Conservation (phyloP, 2,797 vertebrate genomes). For the Balearica regulorum region DNA sequence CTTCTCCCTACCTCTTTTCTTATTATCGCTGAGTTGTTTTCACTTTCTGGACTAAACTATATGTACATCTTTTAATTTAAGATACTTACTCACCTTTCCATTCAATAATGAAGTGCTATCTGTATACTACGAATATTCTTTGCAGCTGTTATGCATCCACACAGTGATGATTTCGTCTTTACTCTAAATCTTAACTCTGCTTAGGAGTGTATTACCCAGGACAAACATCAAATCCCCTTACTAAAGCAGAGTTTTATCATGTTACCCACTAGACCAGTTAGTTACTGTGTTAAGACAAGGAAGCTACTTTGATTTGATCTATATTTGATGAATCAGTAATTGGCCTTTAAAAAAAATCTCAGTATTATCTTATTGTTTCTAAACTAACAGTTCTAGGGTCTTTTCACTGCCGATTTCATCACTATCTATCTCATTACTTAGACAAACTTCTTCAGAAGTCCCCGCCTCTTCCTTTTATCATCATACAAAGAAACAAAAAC, state of each 20-base stretch:
- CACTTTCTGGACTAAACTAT: neutral
- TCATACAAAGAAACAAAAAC: neutral
- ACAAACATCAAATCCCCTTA: neutral
- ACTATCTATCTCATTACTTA: neutral
- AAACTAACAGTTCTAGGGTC: neutral
- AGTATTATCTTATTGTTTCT: neutral
- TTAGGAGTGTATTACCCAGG: neutral
- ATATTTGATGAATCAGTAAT: neutral
- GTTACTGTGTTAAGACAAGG: neutral
- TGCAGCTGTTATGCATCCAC: neutral
- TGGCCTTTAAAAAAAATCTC: neutral
- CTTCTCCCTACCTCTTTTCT: neutral
- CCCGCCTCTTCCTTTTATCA: neutral
- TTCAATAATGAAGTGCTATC: neutral
- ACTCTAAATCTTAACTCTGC: neutral
- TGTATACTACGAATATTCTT: neutral
- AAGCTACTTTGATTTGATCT: neutral
- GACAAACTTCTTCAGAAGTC: neutral
- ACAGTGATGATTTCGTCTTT: neutral
- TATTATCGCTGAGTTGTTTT: neutral
- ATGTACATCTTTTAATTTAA: neutral
- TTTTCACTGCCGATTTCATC: neutral
- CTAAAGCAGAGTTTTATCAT: neutral
- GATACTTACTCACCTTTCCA: neutral
- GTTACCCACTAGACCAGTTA: neutral